Evolutionary conservation across 1,140 invertebrate genomes (phyloP).

Genomic region (Anastrepha ludens): DNA sequence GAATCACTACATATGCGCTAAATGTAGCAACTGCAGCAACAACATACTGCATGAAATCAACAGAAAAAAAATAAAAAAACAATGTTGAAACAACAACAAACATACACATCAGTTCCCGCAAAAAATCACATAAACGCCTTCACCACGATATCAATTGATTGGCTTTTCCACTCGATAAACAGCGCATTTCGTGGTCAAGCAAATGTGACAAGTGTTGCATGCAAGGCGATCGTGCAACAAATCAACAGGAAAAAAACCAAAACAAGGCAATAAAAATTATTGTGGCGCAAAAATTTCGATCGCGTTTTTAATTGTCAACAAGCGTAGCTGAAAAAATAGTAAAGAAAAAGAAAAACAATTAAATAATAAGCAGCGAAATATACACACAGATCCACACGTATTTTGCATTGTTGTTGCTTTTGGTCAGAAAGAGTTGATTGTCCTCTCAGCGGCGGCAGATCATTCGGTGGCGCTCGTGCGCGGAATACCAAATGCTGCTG

Average conservation of each 20-base stretch:
- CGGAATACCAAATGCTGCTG: constrained; percentile 6
- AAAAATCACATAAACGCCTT: not conserved
- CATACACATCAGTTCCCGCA: not conserved
- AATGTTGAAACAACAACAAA: not conserved
- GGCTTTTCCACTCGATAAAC: constrained; percentile 26
- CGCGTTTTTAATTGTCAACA: constrained; percentile 51
- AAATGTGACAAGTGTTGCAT: constrained; percentile 26
- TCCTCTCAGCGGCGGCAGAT: not conserved
- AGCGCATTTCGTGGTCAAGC: constrained; percentile 27
- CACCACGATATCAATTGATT: not conserved
- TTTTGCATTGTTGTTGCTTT: not conserved
- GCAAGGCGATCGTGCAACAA: constrained; percentile 5
- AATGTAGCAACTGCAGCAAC: no score
- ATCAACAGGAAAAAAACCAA: not conserved
- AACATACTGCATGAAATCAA: no score
- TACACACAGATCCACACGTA: not conserved
- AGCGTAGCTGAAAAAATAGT: not conserved
- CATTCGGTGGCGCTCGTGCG: not conserved
- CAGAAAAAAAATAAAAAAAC: not conserved
- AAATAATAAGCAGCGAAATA: not conserved
- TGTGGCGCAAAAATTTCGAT: not conserved
- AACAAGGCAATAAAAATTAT: constrained; percentile 1
- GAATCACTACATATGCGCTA: no score
- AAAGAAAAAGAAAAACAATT: constrained; percentile 2
- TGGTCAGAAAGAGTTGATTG: not conserved